These are phyloP conservation scores for Entosphenus tridentatus DNA, from an alignment of 2,113 vertebrate genomes.

Conservation along the genomic window DNA sequence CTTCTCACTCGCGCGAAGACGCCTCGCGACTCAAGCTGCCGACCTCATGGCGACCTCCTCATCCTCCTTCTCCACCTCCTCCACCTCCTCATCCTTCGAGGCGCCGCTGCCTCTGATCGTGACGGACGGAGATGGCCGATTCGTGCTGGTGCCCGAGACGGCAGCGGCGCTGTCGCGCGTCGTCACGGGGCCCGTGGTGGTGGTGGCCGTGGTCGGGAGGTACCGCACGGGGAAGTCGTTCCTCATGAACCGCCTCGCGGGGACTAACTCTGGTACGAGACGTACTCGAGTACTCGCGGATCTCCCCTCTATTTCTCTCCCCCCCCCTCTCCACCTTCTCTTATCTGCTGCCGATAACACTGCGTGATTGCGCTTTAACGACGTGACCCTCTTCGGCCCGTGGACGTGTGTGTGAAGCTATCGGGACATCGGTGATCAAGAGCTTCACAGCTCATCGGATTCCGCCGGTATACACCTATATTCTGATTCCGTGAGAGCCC, in stretches of 20 bases:
- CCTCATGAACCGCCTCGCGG: conserved; percentile 16
- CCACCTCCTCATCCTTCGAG: conserved; percentile 8
- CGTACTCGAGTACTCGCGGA: not conserved
- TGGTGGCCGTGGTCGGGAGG: conserved; percentile 16
- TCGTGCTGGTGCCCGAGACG: conserved; percentile 10
- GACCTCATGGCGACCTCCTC: not conserved
- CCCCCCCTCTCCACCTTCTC: not conserved
- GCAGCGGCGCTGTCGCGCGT: conserved; percentile 10
- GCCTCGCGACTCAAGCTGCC: too few species aligned
- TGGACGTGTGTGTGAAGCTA: too few species aligned
- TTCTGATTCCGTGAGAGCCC: too few species aligned
- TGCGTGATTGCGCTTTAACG: too few species aligned
- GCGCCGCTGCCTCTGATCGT: conserved; percentile 15
- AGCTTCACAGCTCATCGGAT: too few species aligned
- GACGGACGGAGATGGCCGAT: conserved; percentile 6
- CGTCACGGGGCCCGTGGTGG: conserved; percentile 14
- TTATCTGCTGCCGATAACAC: not conserved
- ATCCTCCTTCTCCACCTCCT: not conserved
- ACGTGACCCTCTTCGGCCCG: too few species aligned
- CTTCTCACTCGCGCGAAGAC: not conserved
- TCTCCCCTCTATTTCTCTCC: not conserved
- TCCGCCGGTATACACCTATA: too few species aligned
- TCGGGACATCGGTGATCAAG: too few species aligned
- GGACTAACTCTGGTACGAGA: conserved; percentile 11
- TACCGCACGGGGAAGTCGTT: conserved; percentile 17